Percentiles rank a stretch among this genome's conserved stretches.
phyloP scores from a whole-genome alignment of 2,113 vertebrate genomes.

The Zosterops pallidus region DNA sequence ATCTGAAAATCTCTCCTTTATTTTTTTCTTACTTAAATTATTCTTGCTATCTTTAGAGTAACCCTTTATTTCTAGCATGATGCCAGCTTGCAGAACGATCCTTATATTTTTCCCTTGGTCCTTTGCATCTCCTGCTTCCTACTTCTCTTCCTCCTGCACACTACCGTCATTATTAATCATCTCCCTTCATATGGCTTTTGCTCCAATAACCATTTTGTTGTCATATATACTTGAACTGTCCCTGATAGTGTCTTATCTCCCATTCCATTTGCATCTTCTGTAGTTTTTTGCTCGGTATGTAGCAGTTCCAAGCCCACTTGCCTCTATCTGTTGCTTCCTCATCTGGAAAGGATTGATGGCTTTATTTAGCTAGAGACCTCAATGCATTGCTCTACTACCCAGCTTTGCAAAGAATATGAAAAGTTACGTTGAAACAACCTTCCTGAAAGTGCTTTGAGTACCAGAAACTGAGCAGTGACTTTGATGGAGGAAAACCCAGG shows the following conservation, averaged over 20 bases:
- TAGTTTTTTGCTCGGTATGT: background rate
- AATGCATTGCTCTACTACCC: background rate
- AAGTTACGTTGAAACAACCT: background rate
- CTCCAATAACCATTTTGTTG: background rate
- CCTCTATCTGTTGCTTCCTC: background rate
- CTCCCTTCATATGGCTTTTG: background rate
- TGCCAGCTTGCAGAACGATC: background rate
- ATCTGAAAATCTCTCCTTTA: background rate
- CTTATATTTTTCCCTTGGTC: background rate
- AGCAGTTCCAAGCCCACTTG: background rate
- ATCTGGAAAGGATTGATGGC: background rate
- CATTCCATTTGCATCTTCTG: background rate
- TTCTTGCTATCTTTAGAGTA: background rate
- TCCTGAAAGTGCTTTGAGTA: background rate
- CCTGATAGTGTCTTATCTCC: background rate
- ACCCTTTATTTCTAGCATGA: background rate
- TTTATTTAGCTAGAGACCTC: background rate
- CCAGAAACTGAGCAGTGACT: background rate
- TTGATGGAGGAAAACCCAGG: background rate
- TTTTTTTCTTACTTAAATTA: background rate
- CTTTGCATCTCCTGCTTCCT: background rate
- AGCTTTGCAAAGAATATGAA: background rate
- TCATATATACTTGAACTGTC: background rate
- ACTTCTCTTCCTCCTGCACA: background rate
- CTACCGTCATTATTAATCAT: background rate